A percentile compares a stretch with the other conserved stretches of the same genome.
Evolutionary conservation across 2,888 invertebrate species (phyloP).

Genomic region (Yponomeuta cagnagella): DNA sequence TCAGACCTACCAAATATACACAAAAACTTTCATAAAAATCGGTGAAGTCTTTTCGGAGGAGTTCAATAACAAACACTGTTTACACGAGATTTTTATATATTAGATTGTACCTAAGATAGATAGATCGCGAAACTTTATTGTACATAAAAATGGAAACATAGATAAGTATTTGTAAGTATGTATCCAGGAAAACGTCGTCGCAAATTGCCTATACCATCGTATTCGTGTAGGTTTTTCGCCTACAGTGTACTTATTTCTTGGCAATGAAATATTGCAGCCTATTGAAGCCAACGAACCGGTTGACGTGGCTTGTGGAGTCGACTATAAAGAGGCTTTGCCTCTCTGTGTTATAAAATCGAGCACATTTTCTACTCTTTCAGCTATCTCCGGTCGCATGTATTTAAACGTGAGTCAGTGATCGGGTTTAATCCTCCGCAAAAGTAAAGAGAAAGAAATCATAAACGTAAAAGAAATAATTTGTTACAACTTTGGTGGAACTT

Average conservation of each 20-base stretch:
- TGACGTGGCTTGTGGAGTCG: background rate
- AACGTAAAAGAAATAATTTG: background rate
- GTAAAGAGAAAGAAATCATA: background rate
- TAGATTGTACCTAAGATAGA: no score
- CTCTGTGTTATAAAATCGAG: background rate
- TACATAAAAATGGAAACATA: background rate
- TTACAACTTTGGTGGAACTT: background rate
- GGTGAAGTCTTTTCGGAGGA: no score
- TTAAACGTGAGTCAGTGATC: background rate
- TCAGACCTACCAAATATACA: no score
- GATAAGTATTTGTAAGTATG: background rate
- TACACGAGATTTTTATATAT: no score
- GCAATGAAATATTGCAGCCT: constrained; percentile 12
- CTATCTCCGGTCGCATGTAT: background rate
- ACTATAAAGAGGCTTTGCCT: background rate
- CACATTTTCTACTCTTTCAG: background rate
- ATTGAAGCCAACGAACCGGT: constrained; percentile 8
- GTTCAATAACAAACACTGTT: no score
- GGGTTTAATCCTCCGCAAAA: background rate
- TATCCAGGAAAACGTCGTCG: no score
- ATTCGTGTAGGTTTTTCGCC: background rate
- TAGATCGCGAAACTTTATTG: no score
- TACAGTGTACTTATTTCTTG: background rate
- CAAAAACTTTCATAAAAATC: no score
- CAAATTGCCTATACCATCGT: background rate